A percentile compares a stretch with the other conserved stretches of the same genome.
These are phyloP conservation scores for Lithophane ornitopus DNA, from an alignment of 2,888 invertebrate genomes.

Conservation along the genomic window DNA sequence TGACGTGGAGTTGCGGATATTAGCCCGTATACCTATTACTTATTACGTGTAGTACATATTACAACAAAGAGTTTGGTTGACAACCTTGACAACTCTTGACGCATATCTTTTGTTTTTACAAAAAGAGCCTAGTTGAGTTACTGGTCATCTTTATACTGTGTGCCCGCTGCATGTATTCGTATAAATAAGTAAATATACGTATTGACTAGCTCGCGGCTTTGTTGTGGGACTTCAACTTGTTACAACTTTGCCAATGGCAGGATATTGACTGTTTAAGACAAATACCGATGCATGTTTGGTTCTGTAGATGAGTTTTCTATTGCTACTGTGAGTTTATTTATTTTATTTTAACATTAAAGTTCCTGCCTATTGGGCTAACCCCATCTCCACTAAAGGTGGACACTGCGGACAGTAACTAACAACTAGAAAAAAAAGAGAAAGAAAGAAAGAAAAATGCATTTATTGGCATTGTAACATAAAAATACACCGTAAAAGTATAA, in stretches of 20 bases:
- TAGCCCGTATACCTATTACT: too few relatives aligned
- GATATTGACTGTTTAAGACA: neutral
- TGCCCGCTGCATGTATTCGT: neutral
- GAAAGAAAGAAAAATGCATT: too few relatives aligned
- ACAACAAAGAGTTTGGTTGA: neutral
- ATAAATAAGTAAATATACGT: conserved; percentile 2
- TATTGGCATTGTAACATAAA: too few relatives aligned
- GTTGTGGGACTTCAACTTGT: conserved; percentile 8
- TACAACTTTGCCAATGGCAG: neutral
- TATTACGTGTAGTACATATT: neutral
- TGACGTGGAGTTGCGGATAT: too few relatives aligned
- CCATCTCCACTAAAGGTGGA: too few relatives aligned
- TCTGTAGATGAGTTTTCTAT: conserved; percentile 15
- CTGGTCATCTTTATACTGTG: neutral
- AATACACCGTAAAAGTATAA: too few relatives aligned
- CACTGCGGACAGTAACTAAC: too few relatives aligned
- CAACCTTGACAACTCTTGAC: neutral
- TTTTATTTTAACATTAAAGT: too few relatives aligned
- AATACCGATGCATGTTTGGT: conserved; percentile 6
- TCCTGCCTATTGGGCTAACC: too few relatives aligned
- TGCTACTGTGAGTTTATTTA: neutral
- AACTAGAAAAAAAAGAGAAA: too few relatives aligned
- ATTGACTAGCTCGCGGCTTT: neutral
- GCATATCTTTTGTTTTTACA: neutral
- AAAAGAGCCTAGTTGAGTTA: neutral